A percentile compares a stretch with the other conserved stretches of the same genome.
phyloP scores from a whole-genome alignment of 2,113 vertebrate genomes.

The Chaetops frenatus region DNA sequence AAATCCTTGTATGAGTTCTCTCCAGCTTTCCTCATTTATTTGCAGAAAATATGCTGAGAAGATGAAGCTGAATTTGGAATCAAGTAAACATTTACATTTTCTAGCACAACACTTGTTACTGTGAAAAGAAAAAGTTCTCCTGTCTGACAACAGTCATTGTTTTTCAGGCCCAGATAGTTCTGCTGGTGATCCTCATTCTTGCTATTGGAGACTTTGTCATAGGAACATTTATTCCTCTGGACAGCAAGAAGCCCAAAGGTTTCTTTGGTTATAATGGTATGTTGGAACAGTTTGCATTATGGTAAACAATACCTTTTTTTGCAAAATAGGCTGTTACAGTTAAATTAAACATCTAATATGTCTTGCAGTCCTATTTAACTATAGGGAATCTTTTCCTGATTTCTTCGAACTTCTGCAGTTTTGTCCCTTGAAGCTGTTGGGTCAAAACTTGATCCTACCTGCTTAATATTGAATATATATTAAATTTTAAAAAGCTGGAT shows the following conservation, averaged over 20 bases:
- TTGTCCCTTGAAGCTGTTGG: neutral
- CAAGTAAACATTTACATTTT: neutral
- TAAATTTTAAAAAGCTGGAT: neutral
- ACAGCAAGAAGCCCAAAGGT: conserved; percentile 82
- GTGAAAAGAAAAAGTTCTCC: neutral
- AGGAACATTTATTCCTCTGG: conserved; percentile 87
- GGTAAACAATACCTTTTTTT: neutral
- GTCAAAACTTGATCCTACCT: neutral
- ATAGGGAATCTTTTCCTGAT: neutral
- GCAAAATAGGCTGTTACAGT: neutral
- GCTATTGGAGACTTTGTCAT: conserved; percentile 93
- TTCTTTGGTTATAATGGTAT: conserved; percentile 92
- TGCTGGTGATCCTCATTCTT: conserved; percentile 86
- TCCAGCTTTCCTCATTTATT: neutral
- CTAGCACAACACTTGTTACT: neutral
- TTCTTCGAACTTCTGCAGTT: neutral
- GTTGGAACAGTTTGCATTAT: neutral
- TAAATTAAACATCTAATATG: neutral
- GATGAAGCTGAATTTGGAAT: neutral
- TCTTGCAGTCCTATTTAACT: neutral
- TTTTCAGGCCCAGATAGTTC: conserved; percentile 91
- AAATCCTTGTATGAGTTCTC: neutral
- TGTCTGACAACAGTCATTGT: conserved; percentile 13
- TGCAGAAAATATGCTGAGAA: neutral
- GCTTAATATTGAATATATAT: neutral